Evolutionary conservation across 1,140 invertebrate species (phyloP).

Genomic region (Musca vetustissima): DNA sequence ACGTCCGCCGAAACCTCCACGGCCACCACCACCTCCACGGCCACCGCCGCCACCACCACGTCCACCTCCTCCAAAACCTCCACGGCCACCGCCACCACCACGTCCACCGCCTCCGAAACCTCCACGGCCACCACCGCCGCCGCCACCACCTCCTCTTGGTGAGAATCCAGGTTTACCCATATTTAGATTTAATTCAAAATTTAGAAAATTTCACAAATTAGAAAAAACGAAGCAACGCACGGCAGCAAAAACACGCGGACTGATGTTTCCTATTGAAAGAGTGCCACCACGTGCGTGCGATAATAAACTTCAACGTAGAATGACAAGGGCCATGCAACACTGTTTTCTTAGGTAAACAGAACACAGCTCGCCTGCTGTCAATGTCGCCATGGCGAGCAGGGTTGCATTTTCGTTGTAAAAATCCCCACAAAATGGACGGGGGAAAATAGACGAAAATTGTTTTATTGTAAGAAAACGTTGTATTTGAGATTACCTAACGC

Average conservation of each 20-base stretch:
- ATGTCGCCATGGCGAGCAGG: too few relatives aligned
- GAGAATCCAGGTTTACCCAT: constrained; percentile 46
- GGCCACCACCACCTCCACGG: constrained; percentile 41
- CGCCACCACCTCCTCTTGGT: constrained; percentile 25
- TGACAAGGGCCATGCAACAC: constrained; percentile 1
- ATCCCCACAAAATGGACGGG: too few relatives aligned
- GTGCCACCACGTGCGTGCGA: constrained; percentile 10
- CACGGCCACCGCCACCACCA: constrained; percentile 36
- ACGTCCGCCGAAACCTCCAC: constrained; percentile 41
- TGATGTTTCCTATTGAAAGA: not conserved
- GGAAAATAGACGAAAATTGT: too few relatives aligned
- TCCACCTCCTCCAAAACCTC: constrained; percentile 39
- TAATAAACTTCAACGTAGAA: constrained; percentile 4
- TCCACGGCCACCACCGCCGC: constrained; percentile 46
- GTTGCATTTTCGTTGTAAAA: too few relatives aligned
- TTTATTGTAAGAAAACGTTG: too few relatives aligned
- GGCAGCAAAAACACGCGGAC: constrained; percentile 12
- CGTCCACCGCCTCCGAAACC: constrained; percentile 42
- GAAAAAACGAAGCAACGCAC: not conserved
- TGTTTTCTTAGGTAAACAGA: constrained; percentile 13
- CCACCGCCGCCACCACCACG: constrained; percentile 36
- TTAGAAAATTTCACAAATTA: not conserved
- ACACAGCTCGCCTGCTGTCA: constrained; percentile 1
- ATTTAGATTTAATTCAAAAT: constrained; percentile 27
- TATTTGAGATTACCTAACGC: too few relatives aligned